These are phyloP conservation scores for Sthenelais limicola DNA, from an alignment of 2,888 invertebrate genomes.

Conservation along the genomic window DNA sequence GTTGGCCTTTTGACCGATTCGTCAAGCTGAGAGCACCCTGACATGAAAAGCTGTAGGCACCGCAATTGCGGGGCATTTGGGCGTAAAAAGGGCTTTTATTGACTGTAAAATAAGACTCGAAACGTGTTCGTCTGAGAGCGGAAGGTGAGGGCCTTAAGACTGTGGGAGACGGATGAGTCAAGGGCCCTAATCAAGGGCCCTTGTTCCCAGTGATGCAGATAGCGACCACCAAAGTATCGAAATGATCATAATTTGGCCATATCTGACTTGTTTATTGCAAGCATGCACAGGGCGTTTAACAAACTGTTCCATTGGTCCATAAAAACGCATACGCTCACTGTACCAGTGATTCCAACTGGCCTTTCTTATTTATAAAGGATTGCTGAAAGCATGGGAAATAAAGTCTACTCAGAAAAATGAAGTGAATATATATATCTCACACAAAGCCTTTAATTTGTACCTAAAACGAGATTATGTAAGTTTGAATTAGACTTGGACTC, in stretches of 20 bases:
- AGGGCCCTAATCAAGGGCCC: slow-evolving; percentile 5
- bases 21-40: neutral
- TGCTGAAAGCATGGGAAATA: too few species aligned
- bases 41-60: slow-evolving; percentile 30
- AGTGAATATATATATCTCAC: too few species aligned
- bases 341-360: too few species aligned
- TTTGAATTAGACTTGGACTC: too few species aligned
- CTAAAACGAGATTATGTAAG: too few species aligned
- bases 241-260: slow-evolving; percentile 24
- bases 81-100: slow-evolving; percentile 30
- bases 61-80: slow-evolving; percentile 19
- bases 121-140: slow-evolving; percentile 14
- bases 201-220: slow-evolving; percentile 1
- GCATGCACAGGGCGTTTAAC: slow-evolving; percentile 22
- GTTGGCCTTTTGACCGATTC: slow-evolving; percentile 37
- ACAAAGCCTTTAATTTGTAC: too few species aligned
- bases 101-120: slow-evolving; percentile 10
- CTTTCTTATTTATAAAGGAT: too few species aligned
- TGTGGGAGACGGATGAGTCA: slow-evolving; percentile 4
- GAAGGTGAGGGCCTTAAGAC: neutral
- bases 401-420: too few species aligned
- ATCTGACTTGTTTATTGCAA: slow-evolving; percentile 16
- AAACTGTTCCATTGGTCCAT: slow-evolving; percentile 32
- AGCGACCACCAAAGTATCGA: neutral
- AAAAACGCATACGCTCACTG: too few species aligned